Base-by-base conservation (phyloP, 2,797 vertebrate genomes). In the Smutsia gigantea region DNA sequence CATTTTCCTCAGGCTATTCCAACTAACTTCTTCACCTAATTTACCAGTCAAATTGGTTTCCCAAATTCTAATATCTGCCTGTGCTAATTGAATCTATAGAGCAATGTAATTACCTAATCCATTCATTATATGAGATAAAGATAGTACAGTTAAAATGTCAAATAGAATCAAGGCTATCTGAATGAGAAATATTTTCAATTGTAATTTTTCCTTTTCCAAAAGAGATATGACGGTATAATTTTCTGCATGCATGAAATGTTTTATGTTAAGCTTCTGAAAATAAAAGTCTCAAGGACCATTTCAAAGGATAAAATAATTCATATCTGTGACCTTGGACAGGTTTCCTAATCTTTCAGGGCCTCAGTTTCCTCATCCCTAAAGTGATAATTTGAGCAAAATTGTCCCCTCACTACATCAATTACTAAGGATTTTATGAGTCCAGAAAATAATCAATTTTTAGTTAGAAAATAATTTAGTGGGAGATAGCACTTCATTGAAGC, bases 21-120 rank as follows among this genome's bases (percentile, higher is more conserved):
- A 72, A 49, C 49, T 75, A 90, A 85, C 78, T 89, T 88, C 72
- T 72, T 91, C 68, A 94, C 96, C 74, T 96, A 97, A 95, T 97
- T 95, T 96, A 84, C 59, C 74, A 92, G 91, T 9, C 86, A 97
- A 97, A 97, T 95, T 95, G 91, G 83, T 97, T 97, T 96, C 34
- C 94, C 72, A 96, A 93, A 96, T 95, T 96, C 90, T 81, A 97
- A 89, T 97, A 78, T 95, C 74, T 93, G 59, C 46, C 29, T 78
- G 61, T 91, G 55, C 78, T 94, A 96, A 96, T 94, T 96, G 95
- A 95, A 93, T 96, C 64, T 95, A 90, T 81, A 55, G 74, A 71
- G 69, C 87, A 97, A 96, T 93, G 63, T 93, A 96, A 96, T 98
- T 97, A 94, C 78, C 79, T 97, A 91, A 95, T 93, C 95, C 95